A percentile compares a stretch with the other conserved stretches of the same genome.
Evolutionary conservation across 2,888 invertebrate species (phyloP).

Genomic region (Molorchus minor): DNA sequence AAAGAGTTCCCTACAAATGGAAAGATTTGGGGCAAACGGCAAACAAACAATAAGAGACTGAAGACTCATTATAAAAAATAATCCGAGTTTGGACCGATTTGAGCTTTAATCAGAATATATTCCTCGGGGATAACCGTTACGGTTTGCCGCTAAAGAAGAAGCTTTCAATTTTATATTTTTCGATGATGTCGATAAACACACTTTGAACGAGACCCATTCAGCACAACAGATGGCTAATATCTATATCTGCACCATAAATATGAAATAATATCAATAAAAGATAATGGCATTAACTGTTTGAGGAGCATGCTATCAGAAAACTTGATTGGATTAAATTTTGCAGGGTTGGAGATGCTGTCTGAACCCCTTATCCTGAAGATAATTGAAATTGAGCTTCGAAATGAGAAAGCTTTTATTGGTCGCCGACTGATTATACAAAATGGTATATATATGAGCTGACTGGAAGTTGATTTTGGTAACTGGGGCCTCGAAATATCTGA

Average conservation of each 20-base stretch:
- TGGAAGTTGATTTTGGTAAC: no score
- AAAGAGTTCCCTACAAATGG: slow-evolving; percentile 26
- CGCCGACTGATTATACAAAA: no score
- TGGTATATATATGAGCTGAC: no score
- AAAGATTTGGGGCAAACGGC: slow-evolving; percentile 19
- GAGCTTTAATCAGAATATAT: slow-evolving; percentile 26
- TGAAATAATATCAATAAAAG: slow-evolving; percentile 24
- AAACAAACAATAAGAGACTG: slow-evolving; percentile 25
- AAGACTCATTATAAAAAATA: slow-evolving; percentile 26
- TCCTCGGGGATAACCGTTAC: slow-evolving; percentile 21
- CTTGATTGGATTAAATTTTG: slow-evolving; percentile 15
- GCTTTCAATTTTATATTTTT: slow-evolving; percentile 9
- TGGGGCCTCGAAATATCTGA: no score
- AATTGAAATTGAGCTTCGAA: background rate
- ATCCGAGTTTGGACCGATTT: slow-evolving; percentile 26
- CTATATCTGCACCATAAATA: slow-evolving; percentile 15
- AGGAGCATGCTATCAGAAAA: slow-evolving; percentile 2
- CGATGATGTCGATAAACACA: slow-evolving; percentile 20
- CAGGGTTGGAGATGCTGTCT: slow-evolving; percentile 2
- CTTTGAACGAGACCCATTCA: slow-evolving; percentile 16
- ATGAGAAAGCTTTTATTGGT: background rate
- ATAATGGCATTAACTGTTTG: slow-evolving; percentile 3
- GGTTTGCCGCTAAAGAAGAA: slow-evolving; percentile 14
- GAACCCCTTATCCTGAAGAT: no score
- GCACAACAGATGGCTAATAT: slow-evolving; percentile 1